Evolutionary conservation across 2,888 invertebrate genomes (phyloP).

Genomic region (Cataglyphis cursor): DNA sequence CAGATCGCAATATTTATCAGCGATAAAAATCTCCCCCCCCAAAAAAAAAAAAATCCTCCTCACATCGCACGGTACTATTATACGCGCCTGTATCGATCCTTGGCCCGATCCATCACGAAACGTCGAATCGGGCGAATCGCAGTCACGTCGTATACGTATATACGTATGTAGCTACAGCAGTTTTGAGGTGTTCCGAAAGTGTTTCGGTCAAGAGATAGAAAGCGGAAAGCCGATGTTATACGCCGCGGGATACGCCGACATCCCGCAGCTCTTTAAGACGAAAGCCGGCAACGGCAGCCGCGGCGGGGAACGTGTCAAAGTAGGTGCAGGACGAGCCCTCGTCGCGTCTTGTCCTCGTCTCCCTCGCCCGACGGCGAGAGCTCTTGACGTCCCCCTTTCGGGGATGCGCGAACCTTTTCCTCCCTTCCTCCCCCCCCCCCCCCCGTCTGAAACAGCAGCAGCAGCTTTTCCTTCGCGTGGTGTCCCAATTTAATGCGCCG

Average conservation of each 20-base stretch:
- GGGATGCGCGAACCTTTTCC: not conserved
- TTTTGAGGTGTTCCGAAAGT: slow-evolving; percentile 72
- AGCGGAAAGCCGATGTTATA: slow-evolving; percentile 73
- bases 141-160: not conserved
- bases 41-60: not conserved
- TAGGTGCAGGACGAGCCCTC: slow-evolving; percentile 79
- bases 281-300: slow-evolving; percentile 81
- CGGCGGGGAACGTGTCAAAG: slow-evolving; percentile 86
- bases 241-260: slow-evolving; percentile 81
- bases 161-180: slow-evolving; percentile 32
- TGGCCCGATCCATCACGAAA: slow-evolving; percentile 59
- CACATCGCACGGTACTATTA: slow-evolving; percentile 3
- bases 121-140: not conserved
- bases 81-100: slow-evolving; percentile 45
- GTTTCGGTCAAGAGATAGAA: slow-evolving; percentile 59
- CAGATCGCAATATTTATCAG: slow-evolving; percentile 8
- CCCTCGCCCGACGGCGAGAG: not conserved
- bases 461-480: not conserved
- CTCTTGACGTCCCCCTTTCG: not conserved
- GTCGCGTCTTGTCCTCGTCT: slow-evolving; percentile 58
- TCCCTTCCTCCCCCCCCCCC: no score
- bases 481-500: slow-evolving; percentile 13
- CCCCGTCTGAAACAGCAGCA: not conserved
- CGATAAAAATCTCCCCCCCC: slow-evolving; percentile 51
- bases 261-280: slow-evolving; percentile 83